Percentiles rank a stretch among this genome's conserved stretches.
These are phyloP conservation scores for Sapayoa aenigma DNA, from an alignment of 2,113 vertebrate genomes.

Conservation along the genomic window DNA sequence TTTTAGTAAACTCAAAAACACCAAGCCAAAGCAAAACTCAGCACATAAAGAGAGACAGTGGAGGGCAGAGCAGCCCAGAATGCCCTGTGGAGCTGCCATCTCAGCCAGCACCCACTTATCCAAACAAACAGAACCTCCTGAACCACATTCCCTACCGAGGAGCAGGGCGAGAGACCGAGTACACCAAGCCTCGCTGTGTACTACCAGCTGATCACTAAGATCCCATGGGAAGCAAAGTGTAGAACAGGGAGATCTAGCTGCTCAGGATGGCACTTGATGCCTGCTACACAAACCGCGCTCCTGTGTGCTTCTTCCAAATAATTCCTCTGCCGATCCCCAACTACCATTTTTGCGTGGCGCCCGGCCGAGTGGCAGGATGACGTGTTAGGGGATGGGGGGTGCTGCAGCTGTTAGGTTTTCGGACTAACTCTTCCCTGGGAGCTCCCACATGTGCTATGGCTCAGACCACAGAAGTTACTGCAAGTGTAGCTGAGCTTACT, in stretches of 20 bases:
- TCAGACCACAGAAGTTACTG: background rate
- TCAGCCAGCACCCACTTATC: background rate
- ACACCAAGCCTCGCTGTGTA: fast-evolving
- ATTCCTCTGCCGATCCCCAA: background rate
- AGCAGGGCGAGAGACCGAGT: fast-evolving
- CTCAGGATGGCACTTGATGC: background rate
- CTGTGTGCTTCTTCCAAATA: background rate
- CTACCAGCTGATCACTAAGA: background rate
- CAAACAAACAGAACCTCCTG: background rate
- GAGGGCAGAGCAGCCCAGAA: background rate
- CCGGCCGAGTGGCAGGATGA: background rate
- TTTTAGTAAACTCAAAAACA: background rate
- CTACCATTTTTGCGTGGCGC: too few relatives aligned
- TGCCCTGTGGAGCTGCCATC: background rate
- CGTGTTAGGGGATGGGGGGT: background rate
- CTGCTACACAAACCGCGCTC: background rate
- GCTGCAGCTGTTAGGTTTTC: background rate
- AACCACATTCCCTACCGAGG: background rate
- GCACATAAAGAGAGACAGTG: background rate
- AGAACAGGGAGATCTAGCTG: background rate
- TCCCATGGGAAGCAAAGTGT: background rate
- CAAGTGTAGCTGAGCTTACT: background rate
- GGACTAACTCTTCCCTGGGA: background rate
- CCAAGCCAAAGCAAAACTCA: background rate
- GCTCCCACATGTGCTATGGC: background rate